Percentiles rank a stretch among this genome's conserved stretches.
Conservation (phyloP, 2,113 vertebrate species). For the Prolemur simus region DNA sequence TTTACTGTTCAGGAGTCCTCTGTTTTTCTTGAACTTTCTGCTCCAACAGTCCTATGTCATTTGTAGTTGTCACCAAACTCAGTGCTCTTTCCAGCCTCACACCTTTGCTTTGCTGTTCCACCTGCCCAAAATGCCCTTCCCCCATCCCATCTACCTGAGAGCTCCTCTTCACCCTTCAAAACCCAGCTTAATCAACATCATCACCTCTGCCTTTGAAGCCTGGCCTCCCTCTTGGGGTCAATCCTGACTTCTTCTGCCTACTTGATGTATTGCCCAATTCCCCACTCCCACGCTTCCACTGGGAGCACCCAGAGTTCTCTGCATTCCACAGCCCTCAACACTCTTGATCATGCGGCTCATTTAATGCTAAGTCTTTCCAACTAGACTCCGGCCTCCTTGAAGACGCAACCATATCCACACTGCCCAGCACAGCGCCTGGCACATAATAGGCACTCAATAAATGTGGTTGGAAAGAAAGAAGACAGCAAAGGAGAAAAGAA, state of each 20-base stretch:
- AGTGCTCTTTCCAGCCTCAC: accelerated
- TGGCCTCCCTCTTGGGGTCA: background rate
- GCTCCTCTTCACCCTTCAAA: background rate
- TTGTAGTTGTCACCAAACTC: background rate
- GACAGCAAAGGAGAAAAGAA: background rate
- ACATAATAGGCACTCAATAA: background rate
- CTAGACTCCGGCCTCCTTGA: background rate
- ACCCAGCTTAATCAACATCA: background rate
- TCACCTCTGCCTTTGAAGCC: background rate
- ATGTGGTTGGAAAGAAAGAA: background rate
- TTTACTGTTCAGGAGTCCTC: background rate
- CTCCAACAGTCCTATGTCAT: background rate
- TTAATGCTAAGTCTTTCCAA: background rate
- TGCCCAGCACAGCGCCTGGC: background rate
- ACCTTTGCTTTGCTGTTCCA: background rate
- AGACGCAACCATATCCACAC: background rate
- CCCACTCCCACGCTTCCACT: accelerated
- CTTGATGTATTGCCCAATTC: background rate
- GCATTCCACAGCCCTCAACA: accelerated
- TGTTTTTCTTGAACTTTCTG: background rate
- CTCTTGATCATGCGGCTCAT: background rate
- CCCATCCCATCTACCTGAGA: no score
- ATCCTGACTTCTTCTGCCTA: no score
- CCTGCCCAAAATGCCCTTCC: background rate
- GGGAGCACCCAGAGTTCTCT: background rate